phyloP scores from a whole-genome alignment of 64 coral and sea anemone genomes.

The Montipora capricornis region DNA sequence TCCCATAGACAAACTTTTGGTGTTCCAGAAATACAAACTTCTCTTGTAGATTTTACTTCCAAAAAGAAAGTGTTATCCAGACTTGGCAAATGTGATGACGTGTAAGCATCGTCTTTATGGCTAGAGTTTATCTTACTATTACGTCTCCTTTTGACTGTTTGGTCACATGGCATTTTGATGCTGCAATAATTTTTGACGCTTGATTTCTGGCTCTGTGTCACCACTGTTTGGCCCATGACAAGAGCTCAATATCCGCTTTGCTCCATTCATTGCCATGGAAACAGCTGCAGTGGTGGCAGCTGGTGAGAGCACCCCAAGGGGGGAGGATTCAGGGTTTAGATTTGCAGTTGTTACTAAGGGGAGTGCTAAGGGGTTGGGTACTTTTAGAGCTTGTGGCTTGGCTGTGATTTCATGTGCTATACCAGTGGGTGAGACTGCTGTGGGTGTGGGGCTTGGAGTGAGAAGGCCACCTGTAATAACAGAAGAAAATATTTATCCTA shows the following conservation, averaged over 20 bases:
- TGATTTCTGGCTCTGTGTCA: conserved; percentile 71
- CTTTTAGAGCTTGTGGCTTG: conserved; percentile 52
- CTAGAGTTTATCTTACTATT: conserved; percentile 24
- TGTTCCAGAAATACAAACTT: conserved; percentile 21
- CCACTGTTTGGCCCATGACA: conserved; percentile 17
- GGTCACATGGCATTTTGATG: conserved; percentile 13
- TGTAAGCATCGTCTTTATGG: neutral
- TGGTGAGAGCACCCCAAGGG: conserved; percentile 93
- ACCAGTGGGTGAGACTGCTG: conserved; percentile 76
- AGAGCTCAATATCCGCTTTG: conserved; percentile 73
- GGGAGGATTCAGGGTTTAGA: conserved; percentile 94
- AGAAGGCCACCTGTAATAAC: conserved; percentile 74
- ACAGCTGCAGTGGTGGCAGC: conserved; percentile 98
- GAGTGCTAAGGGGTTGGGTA: conserved; percentile 67
- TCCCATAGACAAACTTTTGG: neutral
- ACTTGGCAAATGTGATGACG: neutral
- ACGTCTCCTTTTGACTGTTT: neutral
- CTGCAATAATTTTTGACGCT: conserved; percentile 63
- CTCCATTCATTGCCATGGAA: conserved; percentile 97
- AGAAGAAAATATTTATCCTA: neutral
- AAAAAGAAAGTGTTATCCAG: neutral
- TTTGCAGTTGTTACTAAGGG: conserved; percentile 77
- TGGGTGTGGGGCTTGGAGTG: conserved; percentile 94
- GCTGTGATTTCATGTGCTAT: conserved; percentile 41
- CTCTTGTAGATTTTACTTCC: neutral